Percentiles rank a stretch among this genome's conserved stretches.
Conservation (phyloP, 2,113 vertebrate species). For the Nothobranchius furzeri region DNA sequence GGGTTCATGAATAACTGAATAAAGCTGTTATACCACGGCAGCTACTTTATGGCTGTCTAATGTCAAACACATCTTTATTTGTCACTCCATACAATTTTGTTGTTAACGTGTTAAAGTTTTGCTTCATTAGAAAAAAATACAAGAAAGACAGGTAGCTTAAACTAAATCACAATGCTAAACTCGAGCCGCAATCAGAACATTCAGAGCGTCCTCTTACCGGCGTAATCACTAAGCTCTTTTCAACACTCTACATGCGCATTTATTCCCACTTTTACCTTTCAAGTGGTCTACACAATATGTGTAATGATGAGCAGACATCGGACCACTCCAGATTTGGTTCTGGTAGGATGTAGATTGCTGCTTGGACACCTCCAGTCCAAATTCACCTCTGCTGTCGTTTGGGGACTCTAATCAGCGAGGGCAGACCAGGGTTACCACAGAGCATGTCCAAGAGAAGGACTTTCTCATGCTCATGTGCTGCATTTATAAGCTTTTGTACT, state of each 20-base stretch:
- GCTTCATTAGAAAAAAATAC: no score
- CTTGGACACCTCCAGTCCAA: constrained; percentile 38
- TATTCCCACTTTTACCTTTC: constrained; percentile 5
- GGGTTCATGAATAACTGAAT: no score
- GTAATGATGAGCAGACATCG: constrained; percentile 46
- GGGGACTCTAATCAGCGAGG: constrained; percentile 47
- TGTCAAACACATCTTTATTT: no score
- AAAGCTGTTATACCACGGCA: no score
- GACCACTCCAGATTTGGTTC: constrained; percentile 9
- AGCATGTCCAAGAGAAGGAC: neutral
- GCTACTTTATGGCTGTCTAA: no score
- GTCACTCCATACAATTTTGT: no score
- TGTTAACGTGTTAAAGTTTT: no score
- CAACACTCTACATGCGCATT: neutral
- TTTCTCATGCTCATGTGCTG: neutral
- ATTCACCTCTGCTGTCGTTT: constrained; percentile 42
- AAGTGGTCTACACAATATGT: constrained; percentile 43
- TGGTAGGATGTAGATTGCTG: constrained; percentile 34
- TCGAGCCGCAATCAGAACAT: neutral
- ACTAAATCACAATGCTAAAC: neutral
- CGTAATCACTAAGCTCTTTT: neutral
- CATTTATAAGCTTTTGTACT: neutral
- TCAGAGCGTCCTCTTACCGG: neutral
- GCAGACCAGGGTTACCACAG: neutral
- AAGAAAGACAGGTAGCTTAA: no score